Evolutionary conservation across 2,888 invertebrate species (phyloP).

Genomic region (Microctonus hyperodae): DNA sequence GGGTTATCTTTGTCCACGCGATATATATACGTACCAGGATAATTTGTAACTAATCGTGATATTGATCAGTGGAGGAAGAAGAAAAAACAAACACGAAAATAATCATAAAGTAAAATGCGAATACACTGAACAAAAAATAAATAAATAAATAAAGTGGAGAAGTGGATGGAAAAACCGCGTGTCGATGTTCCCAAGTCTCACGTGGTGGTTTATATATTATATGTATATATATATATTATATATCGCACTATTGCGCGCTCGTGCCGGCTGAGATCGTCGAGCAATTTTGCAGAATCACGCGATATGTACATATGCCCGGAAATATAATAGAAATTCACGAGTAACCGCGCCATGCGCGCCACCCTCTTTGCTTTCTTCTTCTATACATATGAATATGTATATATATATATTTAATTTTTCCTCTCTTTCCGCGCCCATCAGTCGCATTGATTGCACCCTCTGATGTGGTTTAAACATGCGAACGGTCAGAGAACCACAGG

Average conservation of each 20-base stretch:
- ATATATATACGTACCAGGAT: not conserved
- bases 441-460: conserved; percentile 42
- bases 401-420: conserved; percentile 22
- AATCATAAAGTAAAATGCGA: not conserved
- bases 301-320: conserved; percentile 50
- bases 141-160: conserved; percentile 30
- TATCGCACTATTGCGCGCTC: conserved; percentile 30
- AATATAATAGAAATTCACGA: conserved; percentile 56
- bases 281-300: conserved; percentile 52
- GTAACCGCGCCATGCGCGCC: conserved; percentile 28
- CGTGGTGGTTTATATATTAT: conserved; percentile 12
- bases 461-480: conserved; percentile 45
- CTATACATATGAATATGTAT: conserved; percentile 23
- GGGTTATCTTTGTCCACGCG: not conserved
- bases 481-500: conserved; percentile 38
- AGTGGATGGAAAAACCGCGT: conserved; percentile 20
- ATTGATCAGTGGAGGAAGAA: conserved; percentile 6
- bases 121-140: not conserved
- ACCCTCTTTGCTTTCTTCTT: conserved; percentile 14
- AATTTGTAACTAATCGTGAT: conserved; percentile 16
- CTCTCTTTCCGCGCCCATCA: conserved; percentile 37
- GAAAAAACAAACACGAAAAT: not conserved
- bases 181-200: conserved; percentile 21
- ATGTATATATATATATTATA: too few relatives aligned
- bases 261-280: conserved; percentile 40